Base-by-base conservation (phyloP, 2,113 vertebrate genomes). In the Callospermophilus lateralis region DNA sequence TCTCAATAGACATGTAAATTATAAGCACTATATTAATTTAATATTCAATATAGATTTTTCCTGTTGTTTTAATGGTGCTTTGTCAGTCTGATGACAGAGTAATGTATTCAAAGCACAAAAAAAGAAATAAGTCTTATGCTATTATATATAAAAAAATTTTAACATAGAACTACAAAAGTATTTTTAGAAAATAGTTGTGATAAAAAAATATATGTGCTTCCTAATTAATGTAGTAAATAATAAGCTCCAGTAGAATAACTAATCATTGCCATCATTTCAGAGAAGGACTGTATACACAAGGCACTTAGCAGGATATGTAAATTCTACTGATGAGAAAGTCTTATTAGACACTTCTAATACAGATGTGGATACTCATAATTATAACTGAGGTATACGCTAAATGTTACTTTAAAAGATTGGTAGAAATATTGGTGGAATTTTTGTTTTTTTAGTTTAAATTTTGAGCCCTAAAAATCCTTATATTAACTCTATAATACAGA, bases 141-240 rank as follows among this genome's bases (percentile, higher is more conserved):
- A 83, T 74, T 79, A 34, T 26, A 94, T 83, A 67, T 20, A 84
- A 84, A 87, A 77, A 55, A 2, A 51, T 28, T 58, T 77, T n/a
- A 74, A 70, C 84, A 63, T 42, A 45, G 4, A 80, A 5, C 58
- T 26, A 70, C 32, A 8, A 68, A 53, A 26, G 65, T 72, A 39
- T 83, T 89, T n/a, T 65, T 53, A 8, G 68, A 90, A 68, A 26
- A 26, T 32, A 3, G 9, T 58, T 80, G 26, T 67, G 6, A 6
- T 45, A 79, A 84, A 96, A 79, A 93, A 90, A 70, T 58, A 58
- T 55, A 51, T 87, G 16, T 70, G 16, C 58, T 39, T 67, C 45
- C 70, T 84, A 87, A 63, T 39, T 83, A 85, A 70, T 76, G 1
- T 26, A 63, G 53, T 92, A 55, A 74, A 85, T 81, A 70, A 55